Evolutionary conservation across 2,113 vertebrate species (phyloP).

Genomic region (Anser brachyrhynchus): DNA sequence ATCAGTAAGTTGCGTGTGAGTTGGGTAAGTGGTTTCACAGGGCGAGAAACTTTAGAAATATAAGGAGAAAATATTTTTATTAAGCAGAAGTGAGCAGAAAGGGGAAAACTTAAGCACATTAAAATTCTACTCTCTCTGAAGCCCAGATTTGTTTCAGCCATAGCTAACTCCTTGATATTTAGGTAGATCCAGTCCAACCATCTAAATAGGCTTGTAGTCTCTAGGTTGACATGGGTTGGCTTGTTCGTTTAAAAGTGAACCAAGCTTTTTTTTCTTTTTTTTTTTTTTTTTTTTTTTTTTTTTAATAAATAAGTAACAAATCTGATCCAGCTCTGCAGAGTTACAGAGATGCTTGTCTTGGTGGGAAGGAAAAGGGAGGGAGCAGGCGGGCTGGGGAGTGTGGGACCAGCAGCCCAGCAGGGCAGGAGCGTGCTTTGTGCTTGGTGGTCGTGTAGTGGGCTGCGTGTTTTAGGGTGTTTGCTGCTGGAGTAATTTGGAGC

Average conservation of each 20-base stretch:
- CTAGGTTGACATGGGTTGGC: not conserved
- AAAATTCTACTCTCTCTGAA: not conserved
- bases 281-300: no score
- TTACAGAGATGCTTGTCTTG: not conserved
- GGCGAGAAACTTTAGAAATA: not conserved
- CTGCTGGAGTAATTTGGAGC: not conserved
- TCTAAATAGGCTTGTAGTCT: not conserved
- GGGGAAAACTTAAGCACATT: not conserved
- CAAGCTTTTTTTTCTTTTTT: no score
- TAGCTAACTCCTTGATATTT: not conserved
- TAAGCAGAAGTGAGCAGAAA: not conserved
- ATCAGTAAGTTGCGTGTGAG: not conserved
- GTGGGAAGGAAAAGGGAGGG: not conserved
- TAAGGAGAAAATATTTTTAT: not conserved
- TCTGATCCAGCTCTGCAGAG: not conserved
- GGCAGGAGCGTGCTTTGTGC: not conserved
- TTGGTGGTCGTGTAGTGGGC: not conserved
- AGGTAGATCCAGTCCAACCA: not conserved
- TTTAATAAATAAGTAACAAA: no score
- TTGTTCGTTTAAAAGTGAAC: not conserved
- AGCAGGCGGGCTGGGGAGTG: rapidly evolving
- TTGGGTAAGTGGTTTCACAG: not conserved
- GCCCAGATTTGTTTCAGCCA: not conserved
- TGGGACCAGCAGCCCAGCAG: rapidly evolving
- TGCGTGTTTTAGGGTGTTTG: not conserved